These are phyloP conservation scores for Sebastes alutus DNA, from an alignment of 2,797 vertebrate species.

Conservation along the genomic window DNA sequence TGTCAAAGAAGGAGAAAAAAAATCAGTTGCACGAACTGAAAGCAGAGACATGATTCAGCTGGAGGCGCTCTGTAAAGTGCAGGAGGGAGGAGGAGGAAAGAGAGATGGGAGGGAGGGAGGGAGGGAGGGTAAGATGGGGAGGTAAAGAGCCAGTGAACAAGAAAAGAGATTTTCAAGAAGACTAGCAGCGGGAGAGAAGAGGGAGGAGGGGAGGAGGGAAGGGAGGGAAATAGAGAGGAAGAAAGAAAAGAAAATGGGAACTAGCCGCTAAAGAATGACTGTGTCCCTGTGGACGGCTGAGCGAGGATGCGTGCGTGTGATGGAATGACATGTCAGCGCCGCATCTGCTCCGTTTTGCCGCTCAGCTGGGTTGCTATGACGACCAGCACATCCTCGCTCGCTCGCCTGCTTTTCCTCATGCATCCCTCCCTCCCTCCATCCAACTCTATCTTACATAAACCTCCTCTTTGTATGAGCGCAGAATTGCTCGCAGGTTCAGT, in stretches of 20 bases:
- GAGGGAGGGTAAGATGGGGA: not conserved
- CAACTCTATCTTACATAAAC: conserved; percentile 68
- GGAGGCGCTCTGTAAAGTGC: conserved; percentile 44
- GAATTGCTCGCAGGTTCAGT: conserved; percentile 36
- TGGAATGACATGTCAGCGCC: conserved; percentile 67
- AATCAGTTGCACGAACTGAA: conserved; percentile 26
- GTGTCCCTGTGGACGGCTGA: conserved; percentile 18
- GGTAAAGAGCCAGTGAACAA: conserved; percentile 35
- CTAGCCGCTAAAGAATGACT: not conserved
- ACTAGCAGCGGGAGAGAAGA: conserved; percentile 16
- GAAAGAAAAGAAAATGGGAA: conserved; percentile 5
- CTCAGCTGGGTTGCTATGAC: conserved; percentile 71
- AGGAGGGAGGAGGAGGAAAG: conserved; percentile 5
- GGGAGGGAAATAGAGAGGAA: not conserved
- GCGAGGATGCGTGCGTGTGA: conserved; percentile 40
- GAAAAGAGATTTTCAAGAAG: conserved; percentile 42
- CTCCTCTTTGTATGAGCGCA: conserved; percentile 46
- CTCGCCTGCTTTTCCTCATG: conserved; percentile 22
- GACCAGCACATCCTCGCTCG: conserved; percentile 55
- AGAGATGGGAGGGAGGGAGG: no score
- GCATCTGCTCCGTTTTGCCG: conserved; percentile 62
- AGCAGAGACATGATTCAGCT: conserved; percentile 55
- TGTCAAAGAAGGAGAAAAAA: conserved; percentile 4
- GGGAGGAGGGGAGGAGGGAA: not conserved
- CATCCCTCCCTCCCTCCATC: conserved; percentile 16